Conservation (phyloP, 2,888 invertebrate species). For the Antheraea yamamai region DNA sequence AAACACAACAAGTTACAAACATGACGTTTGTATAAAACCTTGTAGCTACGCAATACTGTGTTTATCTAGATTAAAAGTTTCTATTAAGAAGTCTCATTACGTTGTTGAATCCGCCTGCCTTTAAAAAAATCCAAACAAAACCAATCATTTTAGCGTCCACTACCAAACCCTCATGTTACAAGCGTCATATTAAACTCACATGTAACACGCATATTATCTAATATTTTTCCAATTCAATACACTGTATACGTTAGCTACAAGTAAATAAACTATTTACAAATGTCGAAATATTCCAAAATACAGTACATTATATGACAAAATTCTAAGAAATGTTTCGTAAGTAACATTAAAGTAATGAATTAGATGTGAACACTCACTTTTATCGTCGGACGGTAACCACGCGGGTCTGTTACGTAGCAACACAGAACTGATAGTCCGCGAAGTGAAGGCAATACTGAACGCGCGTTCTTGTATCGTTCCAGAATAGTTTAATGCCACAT, state of each 20-base stretch:
- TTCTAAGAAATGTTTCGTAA: not conserved
- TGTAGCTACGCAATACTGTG: not conserved
- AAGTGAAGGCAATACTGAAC: constrained; percentile 13
- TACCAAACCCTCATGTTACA: not conserved
- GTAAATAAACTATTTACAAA: not conserved
- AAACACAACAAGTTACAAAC: not conserved
- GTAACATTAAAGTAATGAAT: not conserved
- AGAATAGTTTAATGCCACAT: constrained; percentile 8
- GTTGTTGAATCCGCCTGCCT: not conserved
- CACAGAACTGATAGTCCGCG: constrained; percentile 5
- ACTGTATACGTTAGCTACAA: not conserved
- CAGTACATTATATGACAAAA: not conserved
- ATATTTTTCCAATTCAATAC: constrained; percentile 1
- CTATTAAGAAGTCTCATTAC: not conserved
- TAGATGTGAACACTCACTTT: constrained; percentile 4
- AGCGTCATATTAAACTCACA: not conserved
- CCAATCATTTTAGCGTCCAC: not conserved
- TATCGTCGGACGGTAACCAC: not conserved
- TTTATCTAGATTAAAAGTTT: not conserved
- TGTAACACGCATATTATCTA: constrained; percentile 2
- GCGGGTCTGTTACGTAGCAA: constrained; percentile 5
- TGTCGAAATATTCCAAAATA: not conserved
- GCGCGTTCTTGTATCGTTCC: constrained; percentile 2
- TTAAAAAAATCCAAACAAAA: not conserved
- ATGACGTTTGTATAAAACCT: not conserved